phyloP scores from a whole-genome alignment of 2,888 invertebrate species.

The Ditylenchus weischeri region DNA sequence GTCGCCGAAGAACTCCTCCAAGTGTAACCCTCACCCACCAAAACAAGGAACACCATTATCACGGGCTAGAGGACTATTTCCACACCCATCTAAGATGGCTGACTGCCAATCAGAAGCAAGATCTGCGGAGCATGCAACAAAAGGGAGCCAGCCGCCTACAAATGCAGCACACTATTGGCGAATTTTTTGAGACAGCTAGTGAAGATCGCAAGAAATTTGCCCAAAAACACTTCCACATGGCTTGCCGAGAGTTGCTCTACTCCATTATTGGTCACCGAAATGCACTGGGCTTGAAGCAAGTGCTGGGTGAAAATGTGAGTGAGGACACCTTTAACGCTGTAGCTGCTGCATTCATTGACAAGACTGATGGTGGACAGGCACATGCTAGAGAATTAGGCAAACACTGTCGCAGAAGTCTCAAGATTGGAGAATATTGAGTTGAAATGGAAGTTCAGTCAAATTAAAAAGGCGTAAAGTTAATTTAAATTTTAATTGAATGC shows the following conservation, averaged over 20 bases:
- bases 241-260: slow-evolving; percentile 31
- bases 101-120: slow-evolving; percentile 3
- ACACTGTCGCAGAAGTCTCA: too few species aligned
- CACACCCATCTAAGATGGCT: slow-evolving; percentile 13
- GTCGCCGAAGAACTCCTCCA: slow-evolving; percentile 5
- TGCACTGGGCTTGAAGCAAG: slow-evolving; percentile 6
- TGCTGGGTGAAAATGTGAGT: too few species aligned
- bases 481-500: too few species aligned
- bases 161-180: slow-evolving; percentile 36
- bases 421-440: too few species aligned
- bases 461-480: too few species aligned
- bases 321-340: too few species aligned
- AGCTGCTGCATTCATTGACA: too few species aligned
- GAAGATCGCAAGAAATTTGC: slow-evolving; percentile 39
- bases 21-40: background rate
- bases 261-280: slow-evolving; percentile 34
- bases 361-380: too few species aligned
- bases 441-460: too few species aligned
- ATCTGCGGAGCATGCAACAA: background rate
- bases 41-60: background rate
- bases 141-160: slow-evolving; percentile 37
- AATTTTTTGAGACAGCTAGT: slow-evolving; percentile 33
- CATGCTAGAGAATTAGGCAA: too few species aligned
- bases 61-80: slow-evolving; percentile 13
- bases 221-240: slow-evolving; percentile 26